Evolutionary conservation across 2,797 vertebrate species (phyloP), one percentile per base, ranked within the genome.

Genomic region (Anisognathus igniventris): DNA sequence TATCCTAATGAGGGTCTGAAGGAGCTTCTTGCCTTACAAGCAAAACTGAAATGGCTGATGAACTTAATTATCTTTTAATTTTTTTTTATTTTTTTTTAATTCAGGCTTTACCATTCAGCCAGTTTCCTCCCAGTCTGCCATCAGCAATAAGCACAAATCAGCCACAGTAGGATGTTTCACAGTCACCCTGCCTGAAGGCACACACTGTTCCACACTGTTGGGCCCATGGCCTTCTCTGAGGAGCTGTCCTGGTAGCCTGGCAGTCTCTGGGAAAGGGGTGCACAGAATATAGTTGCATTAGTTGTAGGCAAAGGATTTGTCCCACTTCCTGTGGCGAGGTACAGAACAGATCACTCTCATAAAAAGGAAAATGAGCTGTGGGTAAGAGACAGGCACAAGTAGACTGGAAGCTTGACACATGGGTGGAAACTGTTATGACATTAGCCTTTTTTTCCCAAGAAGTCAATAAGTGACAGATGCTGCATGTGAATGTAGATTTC

Each of bases 211-310:
- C 22, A 12, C 23, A 25, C 7, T 28, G 14, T 24, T 24, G n/a
- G 6, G 27, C 12, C 25, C 37, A 6, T 30, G 27, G 24, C 14
- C 15, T 78, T 64, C 37, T 37, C 33, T 74, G 21, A 51, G 27
- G 39, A 45, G 10, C 35, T 75, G 12, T 10, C 23, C 35, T 84
- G 42, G 28, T n/a, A 72, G 39, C 15, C 48, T 50, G 48, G 48
- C 18, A 15, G 17, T 2, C 4, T 9, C 19, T 40, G 31, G 14
- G 25, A 89, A 54, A 48, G 61, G 77, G 33, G 22, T 39, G n/a
- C 5, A 24, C 0, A 1, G 40, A 16, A 39, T 50, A 30, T 14
- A 48, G 27, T 20, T 2, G 0, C 39, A 5, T 8, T 54, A 68
- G 6, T 6, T 53, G 10, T 12, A 68, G 64, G 33, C 24, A 42